Conservation (phyloP, 2,888 invertebrate genomes). For the Epiblema foenella region DNA sequence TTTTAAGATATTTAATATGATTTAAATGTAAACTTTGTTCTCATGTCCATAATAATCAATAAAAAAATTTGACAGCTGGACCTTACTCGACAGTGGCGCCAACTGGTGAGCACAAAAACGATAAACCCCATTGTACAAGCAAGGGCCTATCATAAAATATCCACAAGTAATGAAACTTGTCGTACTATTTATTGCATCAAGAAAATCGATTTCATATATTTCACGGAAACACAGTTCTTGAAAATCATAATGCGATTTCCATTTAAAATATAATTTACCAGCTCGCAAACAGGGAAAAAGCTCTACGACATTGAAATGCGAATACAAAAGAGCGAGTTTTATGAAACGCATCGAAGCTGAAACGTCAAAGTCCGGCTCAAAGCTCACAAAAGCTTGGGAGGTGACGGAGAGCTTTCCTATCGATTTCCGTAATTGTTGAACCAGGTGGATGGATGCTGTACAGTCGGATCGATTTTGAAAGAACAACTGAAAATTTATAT, state of each 20-base stretch:
- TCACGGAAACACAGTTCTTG: not conserved
- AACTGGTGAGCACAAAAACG: too few species aligned
- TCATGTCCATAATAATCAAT: too few species aligned
- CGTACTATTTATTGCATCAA: too few species aligned
- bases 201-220: not conserved
- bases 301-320: not conserved
- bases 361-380: not conserved
- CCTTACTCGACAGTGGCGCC: too few species aligned
- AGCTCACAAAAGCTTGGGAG: constrained; percentile 2
- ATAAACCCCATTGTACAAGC: too few species aligned
- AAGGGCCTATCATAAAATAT: too few species aligned
- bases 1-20: too few species aligned
- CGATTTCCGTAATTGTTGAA: constrained; percentile 4
- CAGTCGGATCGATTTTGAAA: not conserved
- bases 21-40: too few species aligned
- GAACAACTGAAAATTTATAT: too few species aligned
- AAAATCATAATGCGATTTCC: not conserved
- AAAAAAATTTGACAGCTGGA: too few species aligned
- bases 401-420: constrained; percentile 8
- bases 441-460: constrained; percentile 10
- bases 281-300: not conserved
- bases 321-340: not conserved
- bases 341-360: constrained; percentile 1
- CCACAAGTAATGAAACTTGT: too few species aligned
- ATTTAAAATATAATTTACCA: too few species aligned